Evolutionary conservation across 2,113 vertebrate species (phyloP), one percentile per base, ranked within the genome.

Genomic region (Tamias sibiricus): DNA sequence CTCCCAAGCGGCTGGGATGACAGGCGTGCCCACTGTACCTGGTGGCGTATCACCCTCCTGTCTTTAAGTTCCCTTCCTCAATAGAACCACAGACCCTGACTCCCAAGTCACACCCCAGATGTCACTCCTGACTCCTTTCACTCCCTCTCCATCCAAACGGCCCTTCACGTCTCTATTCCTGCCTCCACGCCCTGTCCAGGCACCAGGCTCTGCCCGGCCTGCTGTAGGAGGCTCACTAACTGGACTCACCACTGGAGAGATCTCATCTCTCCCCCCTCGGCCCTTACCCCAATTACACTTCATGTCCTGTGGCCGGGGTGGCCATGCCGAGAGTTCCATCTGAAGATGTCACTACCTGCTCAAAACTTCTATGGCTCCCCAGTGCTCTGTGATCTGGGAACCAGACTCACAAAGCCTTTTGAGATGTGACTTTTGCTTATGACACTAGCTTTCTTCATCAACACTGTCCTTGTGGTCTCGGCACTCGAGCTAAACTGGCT

Each of bases 101-200:
- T 37, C 40, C 64, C 42, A 28, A 37, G 35, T 42, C 59, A 77
- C 72, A 76, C 4, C 32, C 32, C 44, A 28, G 90, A 72, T 57
- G 69, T 28, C 74, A 86, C 24, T 26, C 30, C 37, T 52, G 57
- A 77, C 16, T 44, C 30, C 12, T 35, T 11, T 26, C 2, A 19
- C 0, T 20, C 24, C 13, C 3, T 92, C 83, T 14, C 35, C 19
- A 49, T 24, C 30, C 59, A 66, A 52, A 14, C 20, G 87, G 52
- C 32, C 28, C 26, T 37, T 37, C 26, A 28, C 11, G 22, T 72
- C 20, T 26, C 30, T 5, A 1, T 62, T 37, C 37, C 17, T 28
- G 14, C 22, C 6, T 0, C 12, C 22, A 8, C 2, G 20, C 10
- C 11, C 22, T 0, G 40, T 44, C 35, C 12, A 30, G 32, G 54